Evolutionary conservation across 2,797 vertebrate species (phyloP).

Genomic region (Poecilia velifera): DNA sequence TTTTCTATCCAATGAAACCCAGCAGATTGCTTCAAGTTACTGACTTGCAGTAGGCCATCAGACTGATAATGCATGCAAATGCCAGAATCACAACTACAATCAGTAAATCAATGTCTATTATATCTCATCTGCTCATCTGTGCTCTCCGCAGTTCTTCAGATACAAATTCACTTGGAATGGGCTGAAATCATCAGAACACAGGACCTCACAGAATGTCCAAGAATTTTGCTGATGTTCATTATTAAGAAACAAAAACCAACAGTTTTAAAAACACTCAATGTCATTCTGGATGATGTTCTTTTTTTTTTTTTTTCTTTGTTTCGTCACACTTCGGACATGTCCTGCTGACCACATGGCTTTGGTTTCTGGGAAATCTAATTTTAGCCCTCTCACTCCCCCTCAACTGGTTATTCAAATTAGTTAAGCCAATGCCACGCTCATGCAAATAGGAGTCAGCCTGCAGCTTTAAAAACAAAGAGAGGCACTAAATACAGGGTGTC

Average conservation of each 20-base stretch:
- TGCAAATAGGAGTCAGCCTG: slow-evolving; percentile 24
- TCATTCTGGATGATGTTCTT: neutral
- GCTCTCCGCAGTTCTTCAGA: neutral
- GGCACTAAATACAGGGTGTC: neutral
- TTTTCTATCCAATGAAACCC: neutral
- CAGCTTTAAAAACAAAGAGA: neutral
- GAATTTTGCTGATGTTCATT: neutral
- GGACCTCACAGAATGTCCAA: neutral
- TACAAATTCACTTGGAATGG: neutral
- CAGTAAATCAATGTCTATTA: neutral
- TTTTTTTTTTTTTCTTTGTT: neutral
- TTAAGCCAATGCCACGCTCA: slow-evolving; percentile 13
- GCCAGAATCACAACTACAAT: neutral
- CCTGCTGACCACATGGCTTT: slow-evolving; percentile 11
- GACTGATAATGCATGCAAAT: neutral
- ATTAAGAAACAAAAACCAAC: neutral
- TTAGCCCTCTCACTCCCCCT: slow-evolving; percentile 5
- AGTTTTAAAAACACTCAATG: neutral
- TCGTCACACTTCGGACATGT: neutral
- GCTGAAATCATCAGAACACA: neutral
- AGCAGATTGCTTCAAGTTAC: neutral
- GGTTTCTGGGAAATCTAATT: slow-evolving; percentile 26
- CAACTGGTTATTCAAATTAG: slow-evolving; percentile 42
- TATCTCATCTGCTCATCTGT: neutral
- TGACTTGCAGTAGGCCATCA: neutral